phyloP scores from a whole-genome alignment of 2,888 invertebrate genomes.

The Stenodema calcarata region DNA sequence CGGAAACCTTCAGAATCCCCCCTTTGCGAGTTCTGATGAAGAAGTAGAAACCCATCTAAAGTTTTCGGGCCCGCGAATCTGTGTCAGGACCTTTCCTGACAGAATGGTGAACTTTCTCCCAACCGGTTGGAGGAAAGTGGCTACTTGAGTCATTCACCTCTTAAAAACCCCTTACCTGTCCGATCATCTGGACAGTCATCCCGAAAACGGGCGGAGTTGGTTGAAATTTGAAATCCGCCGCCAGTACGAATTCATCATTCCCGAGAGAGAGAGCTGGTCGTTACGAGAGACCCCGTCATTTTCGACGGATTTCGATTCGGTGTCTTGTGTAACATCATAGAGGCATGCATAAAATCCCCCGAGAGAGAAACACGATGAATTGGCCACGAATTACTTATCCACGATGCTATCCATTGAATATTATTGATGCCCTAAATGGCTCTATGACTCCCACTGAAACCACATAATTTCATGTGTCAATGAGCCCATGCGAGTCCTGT shows the following conservation, averaged over 20 bases:
- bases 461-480: too few species aligned
- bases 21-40: not conserved
- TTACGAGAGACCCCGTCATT: not conserved
- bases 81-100: constrained; percentile 31
- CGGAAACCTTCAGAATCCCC: not conserved
- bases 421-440: too few species aligned
- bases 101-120: constrained; percentile 36
- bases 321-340: not conserved
- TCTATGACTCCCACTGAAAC: too few species aligned
- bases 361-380: too few species aligned
- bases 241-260: not conserved
- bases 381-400: too few species aligned
- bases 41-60: constrained; percentile 12
- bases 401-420: too few species aligned
- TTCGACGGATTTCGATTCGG: not conserved
- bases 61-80: constrained; percentile 17
- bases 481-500: too few species aligned
- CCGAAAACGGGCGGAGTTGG: not conserved
- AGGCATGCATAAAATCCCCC: not conserved
- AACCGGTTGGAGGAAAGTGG: constrained; percentile 34
- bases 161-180: not conserved
- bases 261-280: not conserved
- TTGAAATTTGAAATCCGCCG: not conserved
- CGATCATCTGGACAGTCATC: constrained; percentile 31
- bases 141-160: constrained; percentile 36